Base-by-base conservation (phyloP, 2,888 invertebrate genomes). In the Gryllus longicercus region DNA sequence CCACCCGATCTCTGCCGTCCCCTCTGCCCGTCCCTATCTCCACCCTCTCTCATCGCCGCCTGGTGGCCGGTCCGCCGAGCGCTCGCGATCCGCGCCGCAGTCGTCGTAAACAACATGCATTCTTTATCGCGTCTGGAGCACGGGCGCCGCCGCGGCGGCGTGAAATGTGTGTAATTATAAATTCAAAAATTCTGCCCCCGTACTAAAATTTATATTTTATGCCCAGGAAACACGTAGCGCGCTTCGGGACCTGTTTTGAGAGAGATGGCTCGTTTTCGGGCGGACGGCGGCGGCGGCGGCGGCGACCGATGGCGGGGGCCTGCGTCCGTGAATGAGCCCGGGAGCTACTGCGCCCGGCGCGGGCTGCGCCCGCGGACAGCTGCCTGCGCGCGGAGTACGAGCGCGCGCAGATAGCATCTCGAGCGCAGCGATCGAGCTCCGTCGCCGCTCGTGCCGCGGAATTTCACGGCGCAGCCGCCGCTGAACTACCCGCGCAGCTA, bases 151-250 rank as follows among this genome's bases (percentile, higher is more conserved):
- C 12, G 63, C 63, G 14, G 63, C 63, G 63, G 63, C 16, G 63
- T 63, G 63, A 63, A 63, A 63, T 63, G 63, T 63, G 63, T 63
- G 63, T 63, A 63, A 63, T 63, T 63, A 63, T 63, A 63, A 63
- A 63, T 63, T 63, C 63, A 63, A 63, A 63, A 63, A 63, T 63
- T 63, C 63, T 63, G 63, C 63, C 63, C n/a, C 63, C 63, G 63
- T 63, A 18, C 63, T 63, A 63, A 63, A 63, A n/a, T 63, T 63
- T 14, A 63, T 63, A 63, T 63, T 63, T 63, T 63, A 63, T 63
- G 63, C n/a, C 63, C n/a, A 63, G 63, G 63, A 63, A 63, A 63
- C 63, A 63, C n/a, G 63, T 63, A 63, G n/a, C n/a, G 63, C n/a
- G n/a, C n/a, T 63, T 63, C 63, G 63, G 63, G 14, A 63, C 63